Base-by-base conservation (phyloP, 2,797 vertebrate genomes). In the Pseudomugil gertrudae region DNA sequence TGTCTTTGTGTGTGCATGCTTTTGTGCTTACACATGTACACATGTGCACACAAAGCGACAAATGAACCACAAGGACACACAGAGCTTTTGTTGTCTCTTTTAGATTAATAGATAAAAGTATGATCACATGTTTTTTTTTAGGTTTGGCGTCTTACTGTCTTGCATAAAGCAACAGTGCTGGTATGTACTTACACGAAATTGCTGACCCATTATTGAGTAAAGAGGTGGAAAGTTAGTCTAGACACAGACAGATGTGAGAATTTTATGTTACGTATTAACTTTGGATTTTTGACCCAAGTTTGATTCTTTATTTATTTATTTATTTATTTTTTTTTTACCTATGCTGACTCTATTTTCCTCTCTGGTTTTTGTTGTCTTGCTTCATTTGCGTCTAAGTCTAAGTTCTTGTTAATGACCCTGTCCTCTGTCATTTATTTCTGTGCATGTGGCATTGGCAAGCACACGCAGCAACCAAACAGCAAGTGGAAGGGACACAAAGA, bases 401-500 rank as follows among this genome's bases (percentile, higher is more conserved):
- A 89, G 76, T 86, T 87, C 74, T 77, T 38, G 54, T 78, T 90
- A 90, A 89, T 89, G 85, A 88, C 86, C 80, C 66, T 73, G 80
- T 63, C 84, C 80, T 74, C 78, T 63, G 78, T 81, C 83, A 65
- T 84, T 87, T 82, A 84, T 78, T 86, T 64, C 58, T 32, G 35
- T 62, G 79, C 84, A 84, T n/a, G 64, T 75, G 77, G 82, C 72
- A 63, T 60, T 78, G 79, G 84, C 69, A 70, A 70, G 66, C 78
- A 45, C 63, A 5, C 57, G 61, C 60, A 43, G 51, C 55, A 9
- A 26, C 64, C 43, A 69, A 83, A 74, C 66, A 32, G 63, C 14
- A 30, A 79, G 69, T 26, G 53, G 11, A 71, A 68, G 61, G 69
- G 54, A 77, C 66, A 62, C 65, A 69, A 63, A 82, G 72, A 61